A percentile compares a stretch with the other conserved stretches of the same genome.
phyloP scores from a whole-genome alignment of 2,113 vertebrate genomes.

The Muntiacus muntjak region DNA sequence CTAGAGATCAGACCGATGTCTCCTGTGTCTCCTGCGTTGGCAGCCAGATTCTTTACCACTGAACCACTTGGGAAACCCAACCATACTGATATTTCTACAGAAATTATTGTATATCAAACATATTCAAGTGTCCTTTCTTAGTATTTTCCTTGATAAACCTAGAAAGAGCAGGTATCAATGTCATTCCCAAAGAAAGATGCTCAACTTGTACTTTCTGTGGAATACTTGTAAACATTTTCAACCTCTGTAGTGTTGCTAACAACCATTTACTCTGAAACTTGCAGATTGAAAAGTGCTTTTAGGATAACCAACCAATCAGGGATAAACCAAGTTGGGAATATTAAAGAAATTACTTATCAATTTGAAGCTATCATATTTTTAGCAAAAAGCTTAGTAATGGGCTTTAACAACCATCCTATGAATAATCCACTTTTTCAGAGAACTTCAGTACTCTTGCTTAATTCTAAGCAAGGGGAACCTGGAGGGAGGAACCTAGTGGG shows the following conservation, averaged over 20 bases:
- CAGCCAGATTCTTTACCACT: background rate
- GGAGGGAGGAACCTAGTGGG: background rate
- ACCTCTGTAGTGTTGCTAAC: background rate
- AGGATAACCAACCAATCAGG: background rate
- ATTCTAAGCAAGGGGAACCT: background rate
- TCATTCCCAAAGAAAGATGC: background rate
- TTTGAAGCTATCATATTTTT: background rate
- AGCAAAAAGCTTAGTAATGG: background rate
- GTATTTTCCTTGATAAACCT: background rate
- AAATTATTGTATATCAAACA: background rate
- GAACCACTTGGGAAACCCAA: background rate
- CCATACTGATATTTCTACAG: background rate
- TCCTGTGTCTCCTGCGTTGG: background rate
- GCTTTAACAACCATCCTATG: background rate
- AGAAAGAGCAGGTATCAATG: background rate
- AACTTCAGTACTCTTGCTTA: background rate
- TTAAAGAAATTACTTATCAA: background rate
- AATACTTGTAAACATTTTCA: background rate
- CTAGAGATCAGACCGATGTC: background rate
- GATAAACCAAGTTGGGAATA: background rate
- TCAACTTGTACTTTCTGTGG: background rate
- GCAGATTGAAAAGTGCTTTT: background rate
- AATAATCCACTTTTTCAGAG: background rate
- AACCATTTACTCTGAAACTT: background rate
- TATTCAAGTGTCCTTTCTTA: background rate